These are phyloP conservation scores for Tichodroma muraria DNA, from an alignment of 2,113 vertebrate species.

Conservation along the genomic window DNA sequence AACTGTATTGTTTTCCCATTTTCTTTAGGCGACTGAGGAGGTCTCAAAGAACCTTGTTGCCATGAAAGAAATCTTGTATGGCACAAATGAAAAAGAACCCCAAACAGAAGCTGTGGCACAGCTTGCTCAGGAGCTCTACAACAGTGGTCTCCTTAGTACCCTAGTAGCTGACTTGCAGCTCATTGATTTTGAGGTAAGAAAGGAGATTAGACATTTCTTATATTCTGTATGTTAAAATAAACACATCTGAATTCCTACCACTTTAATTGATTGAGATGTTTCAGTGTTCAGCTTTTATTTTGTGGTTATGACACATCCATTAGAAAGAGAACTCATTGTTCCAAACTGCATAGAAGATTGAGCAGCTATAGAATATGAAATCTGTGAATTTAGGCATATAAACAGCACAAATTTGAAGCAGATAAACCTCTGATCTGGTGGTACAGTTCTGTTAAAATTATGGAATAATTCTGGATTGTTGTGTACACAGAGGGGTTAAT, in stretches of 20 bases:
- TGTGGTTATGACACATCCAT: not conserved
- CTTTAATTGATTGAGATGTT: not conserved
- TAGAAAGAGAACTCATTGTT: not conserved
- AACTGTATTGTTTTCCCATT: not conserved
- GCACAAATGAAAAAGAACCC: slow-evolving; percentile 90
- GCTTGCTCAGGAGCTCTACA: slow-evolving; percentile 92
- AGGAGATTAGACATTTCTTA: not conserved
- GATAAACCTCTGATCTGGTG: not conserved
- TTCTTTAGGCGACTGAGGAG: slow-evolving; percentile 87
- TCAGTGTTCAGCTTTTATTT: not conserved
- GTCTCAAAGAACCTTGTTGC: slow-evolving; percentile 95
- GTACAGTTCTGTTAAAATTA: not conserved
- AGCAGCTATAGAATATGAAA: not conserved
- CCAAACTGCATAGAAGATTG: not conserved
- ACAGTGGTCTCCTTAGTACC: slow-evolving; percentile 89
- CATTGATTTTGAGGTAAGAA: slow-evolving; percentile 92
- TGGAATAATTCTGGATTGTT: not conserved
- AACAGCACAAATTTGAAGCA: not conserved
- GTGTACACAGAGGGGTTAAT: not conserved
- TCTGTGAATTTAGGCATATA: not conserved
- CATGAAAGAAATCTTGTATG: slow-evolving; percentile 95
- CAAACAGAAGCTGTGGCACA: slow-evolving; percentile 93
- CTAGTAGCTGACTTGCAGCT: slow-evolving; percentile 88
- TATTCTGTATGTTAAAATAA: not conserved
- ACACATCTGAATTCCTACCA: not conserved